phyloP scores from a whole-genome alignment of 2,888 invertebrate genomes.

The Oscheius sp. region DNA sequence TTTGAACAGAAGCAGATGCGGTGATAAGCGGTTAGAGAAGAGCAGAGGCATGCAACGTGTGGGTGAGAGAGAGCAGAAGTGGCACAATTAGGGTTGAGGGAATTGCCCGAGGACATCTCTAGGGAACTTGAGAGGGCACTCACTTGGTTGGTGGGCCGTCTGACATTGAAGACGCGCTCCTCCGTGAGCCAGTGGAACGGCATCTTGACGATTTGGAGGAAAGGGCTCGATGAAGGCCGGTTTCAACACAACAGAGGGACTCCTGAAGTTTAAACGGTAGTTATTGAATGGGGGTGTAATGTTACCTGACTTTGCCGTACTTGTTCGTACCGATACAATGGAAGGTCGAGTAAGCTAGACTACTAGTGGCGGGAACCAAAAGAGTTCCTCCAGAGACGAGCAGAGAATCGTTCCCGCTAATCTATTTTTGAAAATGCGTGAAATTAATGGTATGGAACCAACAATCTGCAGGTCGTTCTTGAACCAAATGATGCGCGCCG shows the following conservation, averaged over 20 bases:
- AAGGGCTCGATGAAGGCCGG: conserved; percentile 56
- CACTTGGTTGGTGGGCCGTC: conserved; percentile 70
- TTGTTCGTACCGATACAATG: conserved; percentile 54
- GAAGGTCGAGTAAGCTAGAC: conserved; percentile 56
- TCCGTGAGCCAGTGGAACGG: conserved; percentile 62
- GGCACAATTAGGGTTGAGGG: conserved; percentile 28
- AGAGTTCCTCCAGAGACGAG: conserved; percentile 60
- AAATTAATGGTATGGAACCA: conserved; percentile 12
- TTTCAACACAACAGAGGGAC: conserved; percentile 54
- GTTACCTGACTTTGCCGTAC: conserved; percentile 49
- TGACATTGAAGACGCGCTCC: conserved; percentile 67
- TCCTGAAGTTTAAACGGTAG: background rate
- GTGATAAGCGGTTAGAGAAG: conserved; percentile 1
- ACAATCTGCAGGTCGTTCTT: conserved; percentile 58
- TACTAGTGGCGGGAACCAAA: conserved; percentile 49
- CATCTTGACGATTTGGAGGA: conserved; percentile 56
- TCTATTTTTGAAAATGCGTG: background rate
- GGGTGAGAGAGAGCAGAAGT: conserved; percentile 5
- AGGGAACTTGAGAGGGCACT: conserved; percentile 26
- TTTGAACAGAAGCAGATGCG: background rate
- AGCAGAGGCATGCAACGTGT: conserved; percentile 1
- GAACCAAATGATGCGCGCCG: conserved; percentile 53
- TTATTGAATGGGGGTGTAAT: background rate
- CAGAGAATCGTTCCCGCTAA: conserved; percentile 45
- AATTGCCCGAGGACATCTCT: conserved; percentile 20